These are phyloP conservation scores for Helarctos malayanus DNA, from an alignment of 2,797 vertebrate genomes.

Conservation along the genomic window DNA sequence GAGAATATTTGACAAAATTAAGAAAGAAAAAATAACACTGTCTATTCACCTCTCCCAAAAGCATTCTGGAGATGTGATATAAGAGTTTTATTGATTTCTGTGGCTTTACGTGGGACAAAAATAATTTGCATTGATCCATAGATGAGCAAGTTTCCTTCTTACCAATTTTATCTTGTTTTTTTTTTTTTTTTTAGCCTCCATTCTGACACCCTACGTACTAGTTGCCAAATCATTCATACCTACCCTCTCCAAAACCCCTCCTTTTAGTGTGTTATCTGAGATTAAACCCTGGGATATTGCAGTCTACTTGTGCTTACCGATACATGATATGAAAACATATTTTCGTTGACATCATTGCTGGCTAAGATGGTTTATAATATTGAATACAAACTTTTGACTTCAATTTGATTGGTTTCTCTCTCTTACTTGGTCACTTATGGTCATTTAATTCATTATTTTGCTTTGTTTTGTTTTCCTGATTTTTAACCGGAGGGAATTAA, in stretches of 20 bases:
- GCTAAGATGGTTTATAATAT: not conserved
- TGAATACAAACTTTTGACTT: not conserved
- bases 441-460: not conserved
- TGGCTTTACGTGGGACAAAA: not conserved
- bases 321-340: not conserved
- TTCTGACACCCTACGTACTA: not conserved
- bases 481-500: not conserved
- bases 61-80: not conserved
- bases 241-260: not conserved
- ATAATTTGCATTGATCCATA: not conserved
- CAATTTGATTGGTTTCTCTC: not conserved
- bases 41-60: not conserved
- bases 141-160: not conserved
- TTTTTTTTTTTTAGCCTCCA: not conserved
- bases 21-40: not conserved
- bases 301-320: not conserved
- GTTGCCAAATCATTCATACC: not conserved
- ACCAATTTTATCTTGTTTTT: not conserved
- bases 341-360: not conserved
- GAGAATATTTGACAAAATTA: not conserved
- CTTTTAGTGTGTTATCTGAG: not conserved
- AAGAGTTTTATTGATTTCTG: not conserved
- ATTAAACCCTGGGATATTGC: not conserved
- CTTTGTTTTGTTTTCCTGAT: not conserved
- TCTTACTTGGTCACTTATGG: not conserved